Evolutionary conservation across 2,113 vertebrate genomes (phyloP), one percentile per base, ranked within the genome.

Genomic region (Limnothrissa miodon): DNA sequence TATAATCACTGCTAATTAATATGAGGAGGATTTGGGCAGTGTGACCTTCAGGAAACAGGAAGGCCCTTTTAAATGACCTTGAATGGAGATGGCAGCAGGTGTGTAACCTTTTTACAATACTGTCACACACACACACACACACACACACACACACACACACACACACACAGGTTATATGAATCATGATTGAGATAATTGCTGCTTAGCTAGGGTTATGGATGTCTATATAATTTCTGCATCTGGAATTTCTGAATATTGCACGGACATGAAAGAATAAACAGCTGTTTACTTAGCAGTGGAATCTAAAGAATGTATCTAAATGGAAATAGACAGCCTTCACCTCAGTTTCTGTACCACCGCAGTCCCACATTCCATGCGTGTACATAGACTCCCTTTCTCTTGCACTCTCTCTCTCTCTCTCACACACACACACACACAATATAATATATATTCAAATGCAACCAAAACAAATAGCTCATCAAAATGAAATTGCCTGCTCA

Each of bases 1-100:
- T 85, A 82, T 19, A 36, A 81, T 85, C 84, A 78, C 39, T 7
- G 84, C 78, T 81, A 59, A 79, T 81, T 62, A 78, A 45, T 51
- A 39, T 9, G 33, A 5, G 33, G 4, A 21, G 82, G 39, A 5
- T 74, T 39, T 79, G 42, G n/a, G 7, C 44, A 8, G 51, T 13
- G 21, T 11, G 9, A 45, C 39, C 56, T 83, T 80, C 44, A 51
- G 11, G 23, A 5, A 45, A 45, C 3, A 45, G 11, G 21, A 25
- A 36, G 36, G 29, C 48, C 29, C 25, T 29, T 11, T 59, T 66
- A n/a, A 66, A 66, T n/a, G 59, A 59, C n/a, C 59, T 66, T 2
- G 2, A 59, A n/a, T 25, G n/a, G n/a, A 59, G 23, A 66, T 25
- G n/a, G 2, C n/a, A 66, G 59, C 59, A 66, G n/a, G 9, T 11